Conservation (phyloP, 2,888 invertebrate species). For the Apocheima hispidaria region DNA sequence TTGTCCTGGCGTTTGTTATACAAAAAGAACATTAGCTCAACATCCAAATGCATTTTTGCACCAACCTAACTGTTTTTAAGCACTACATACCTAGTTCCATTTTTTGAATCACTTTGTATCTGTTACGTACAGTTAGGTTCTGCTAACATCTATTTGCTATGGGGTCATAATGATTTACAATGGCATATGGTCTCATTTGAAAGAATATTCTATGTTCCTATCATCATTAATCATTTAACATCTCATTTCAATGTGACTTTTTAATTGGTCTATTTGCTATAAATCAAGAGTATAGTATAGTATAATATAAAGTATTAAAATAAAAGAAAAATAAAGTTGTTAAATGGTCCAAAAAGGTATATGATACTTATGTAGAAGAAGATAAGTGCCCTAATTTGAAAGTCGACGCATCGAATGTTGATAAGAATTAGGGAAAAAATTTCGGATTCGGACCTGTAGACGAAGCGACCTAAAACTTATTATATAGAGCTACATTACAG, state of each 20-base stretch:
- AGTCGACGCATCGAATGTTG: too few relatives aligned
- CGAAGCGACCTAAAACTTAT: too few relatives aligned
- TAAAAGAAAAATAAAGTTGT: background rate
- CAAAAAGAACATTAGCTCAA: conserved; percentile 9
- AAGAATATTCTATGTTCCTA: conserved; percentile 1
- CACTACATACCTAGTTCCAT: background rate
- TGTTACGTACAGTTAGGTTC: conserved; percentile 6
- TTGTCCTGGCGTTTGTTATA: background rate
- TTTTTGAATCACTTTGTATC: background rate
- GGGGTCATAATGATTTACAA: conserved; percentile 15
- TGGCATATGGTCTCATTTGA: background rate
- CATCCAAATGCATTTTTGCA: conserved; percentile 19
- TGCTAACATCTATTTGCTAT: conserved; percentile 6
- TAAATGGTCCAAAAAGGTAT: background rate
- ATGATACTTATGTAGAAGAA: too few relatives aligned
- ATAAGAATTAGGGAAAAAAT: too few relatives aligned
- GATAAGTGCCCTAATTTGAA: too few relatives aligned
- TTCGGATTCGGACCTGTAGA: too few relatives aligned
- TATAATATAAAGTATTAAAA: too few relatives aligned
- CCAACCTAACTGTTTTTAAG: conserved; percentile 10
- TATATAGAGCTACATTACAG: too few relatives aligned
- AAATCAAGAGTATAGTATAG: background rate
- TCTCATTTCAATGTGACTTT: conserved; percentile 8
- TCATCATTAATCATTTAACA: conserved; percentile 37
- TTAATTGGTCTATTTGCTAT: background rate